Evolutionary conservation across 2,888 invertebrate genomes (phyloP), one percentile per base, ranked within the genome.

Genomic region (Oligia strigilis): DNA sequence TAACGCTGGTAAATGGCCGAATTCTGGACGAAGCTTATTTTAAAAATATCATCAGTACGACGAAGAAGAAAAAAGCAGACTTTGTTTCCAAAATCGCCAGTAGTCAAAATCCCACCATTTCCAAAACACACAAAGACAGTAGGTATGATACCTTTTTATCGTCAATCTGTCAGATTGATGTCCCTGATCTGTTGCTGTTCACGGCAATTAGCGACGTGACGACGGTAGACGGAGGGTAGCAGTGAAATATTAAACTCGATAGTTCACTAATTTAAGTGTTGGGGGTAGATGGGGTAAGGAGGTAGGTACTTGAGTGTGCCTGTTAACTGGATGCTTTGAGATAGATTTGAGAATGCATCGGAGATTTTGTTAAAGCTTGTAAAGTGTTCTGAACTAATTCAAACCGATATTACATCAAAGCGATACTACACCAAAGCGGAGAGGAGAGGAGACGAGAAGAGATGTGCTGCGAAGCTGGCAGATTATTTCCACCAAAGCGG

Each of bases 201-300:
- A 89, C 87, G 87, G 87, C 89, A 92, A 92, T 92, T 91, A 92
- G 83, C 87, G 84, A 76, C 75, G 86, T 91, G 92, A 92, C 87
- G 87, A 84, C 82, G 88, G 90, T 84, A 77, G 85, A 84, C 74
- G 67, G 49, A 46, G 72, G 82, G 58, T 70, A 43, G 36, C 71
- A 46, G 82, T 88, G 75, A 87, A 87, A 88, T 90, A 85, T 87
- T 84, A 78, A 84, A 77, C 77, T 77, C 52, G 69, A 86, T 87
- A 83, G 88, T 84, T 87, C 78, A 78, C 78, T 78, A 84, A 81
- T 72, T 77, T 77, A 74, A 43, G 40, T 76, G 64, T 40, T 40
- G 4, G 36, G 19, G 19, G 58, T 58, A 58, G 58, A n/a, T 58
- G 23, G 58, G 58, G 46, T 70, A 67, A 13, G 40, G 17, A 36